Base-by-base conservation (phyloP, 1,140 invertebrate species). In the Nephila pilipes region DNA sequence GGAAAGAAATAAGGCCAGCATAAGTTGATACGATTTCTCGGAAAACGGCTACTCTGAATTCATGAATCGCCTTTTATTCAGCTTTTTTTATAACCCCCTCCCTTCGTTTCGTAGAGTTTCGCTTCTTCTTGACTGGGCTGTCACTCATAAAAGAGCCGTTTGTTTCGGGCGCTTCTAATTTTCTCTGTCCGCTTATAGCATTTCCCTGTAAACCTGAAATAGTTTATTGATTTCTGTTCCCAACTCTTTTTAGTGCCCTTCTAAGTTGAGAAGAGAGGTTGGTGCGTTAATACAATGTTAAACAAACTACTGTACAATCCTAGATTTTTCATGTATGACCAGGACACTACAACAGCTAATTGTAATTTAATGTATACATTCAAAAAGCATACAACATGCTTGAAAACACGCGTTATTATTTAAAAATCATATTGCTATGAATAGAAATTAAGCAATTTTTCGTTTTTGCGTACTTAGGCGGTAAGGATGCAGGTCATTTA, bases 21-120 rank as follows among this genome's bases (percentile, higher is more conserved):
- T 60, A 57, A 60, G 87, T 88, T 55, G 54, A 88, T 91, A 46
- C 58, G 89, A 91, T 91, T 91, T 91, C 89, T 46, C 6, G 46
- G 89, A 91, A 91, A 32, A 4, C 38, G 32, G 14, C 29, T 46
- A 75, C 69, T 4, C 20, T 25, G 69, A 75, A 75, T 46, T n/a
- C 46, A 12, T 32, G 69, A 75, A 36, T 75, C 69, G 69, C 69
- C 69, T 29, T 75, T 32, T 81, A 18, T 22, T 81, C 5, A 2
- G 6, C 20, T 81, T 8, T 54, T 81, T 54, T 81, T 46, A 22
- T 81, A 20, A 16, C 32, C 29, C 75, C 29, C 75, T 79, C 20
- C 22, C 25, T 55, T 1, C 38, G 54, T 81, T 81, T 81, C 29
- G 4, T 46, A 25, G 22, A 54, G 46, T 10, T 46, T 46, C 46